Evolutionary conservation across 2,888 invertebrate species (phyloP).

Genomic region (Brachylomia viminalis): DNA sequence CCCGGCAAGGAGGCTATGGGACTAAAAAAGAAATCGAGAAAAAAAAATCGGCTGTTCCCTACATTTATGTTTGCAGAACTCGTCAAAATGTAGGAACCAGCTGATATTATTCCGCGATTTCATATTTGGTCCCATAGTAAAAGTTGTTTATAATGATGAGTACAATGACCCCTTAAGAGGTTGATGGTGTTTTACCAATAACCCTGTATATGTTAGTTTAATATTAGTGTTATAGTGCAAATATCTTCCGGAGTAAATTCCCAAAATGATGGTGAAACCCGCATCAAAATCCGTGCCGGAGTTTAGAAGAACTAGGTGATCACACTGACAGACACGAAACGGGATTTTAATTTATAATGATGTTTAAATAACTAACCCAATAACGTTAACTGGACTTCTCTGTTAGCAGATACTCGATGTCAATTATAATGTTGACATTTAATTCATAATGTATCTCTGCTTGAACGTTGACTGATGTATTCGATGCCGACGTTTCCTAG

Average conservation of each 20-base stretch:
- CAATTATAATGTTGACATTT: constrained; percentile 23
- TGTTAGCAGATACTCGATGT: constrained; percentile 11
- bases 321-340: too few species aligned
- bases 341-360: background rate
- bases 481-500: constrained; percentile 45
- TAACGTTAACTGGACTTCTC: background rate
- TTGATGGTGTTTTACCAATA: too few species aligned
- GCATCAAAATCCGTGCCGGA: background rate
- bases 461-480: constrained; percentile 46
- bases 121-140: too few species aligned
- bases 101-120: too few species aligned
- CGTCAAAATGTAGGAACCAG: too few species aligned
- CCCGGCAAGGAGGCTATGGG: too few species aligned
- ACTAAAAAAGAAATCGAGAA: too few species aligned
- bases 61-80: too few species aligned
- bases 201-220: background rate
- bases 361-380: background rate
- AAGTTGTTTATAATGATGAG: too few species aligned
- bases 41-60: too few species aligned
- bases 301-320: background rate
- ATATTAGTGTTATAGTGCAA: too few species aligned
- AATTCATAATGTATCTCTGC: constrained; percentile 34
- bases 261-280: background rate
- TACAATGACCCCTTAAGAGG: too few species aligned
- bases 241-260: background rate